phyloP scores from a whole-genome alignment of 1,140 invertebrate species.

The Drosophila virilis region DNA sequence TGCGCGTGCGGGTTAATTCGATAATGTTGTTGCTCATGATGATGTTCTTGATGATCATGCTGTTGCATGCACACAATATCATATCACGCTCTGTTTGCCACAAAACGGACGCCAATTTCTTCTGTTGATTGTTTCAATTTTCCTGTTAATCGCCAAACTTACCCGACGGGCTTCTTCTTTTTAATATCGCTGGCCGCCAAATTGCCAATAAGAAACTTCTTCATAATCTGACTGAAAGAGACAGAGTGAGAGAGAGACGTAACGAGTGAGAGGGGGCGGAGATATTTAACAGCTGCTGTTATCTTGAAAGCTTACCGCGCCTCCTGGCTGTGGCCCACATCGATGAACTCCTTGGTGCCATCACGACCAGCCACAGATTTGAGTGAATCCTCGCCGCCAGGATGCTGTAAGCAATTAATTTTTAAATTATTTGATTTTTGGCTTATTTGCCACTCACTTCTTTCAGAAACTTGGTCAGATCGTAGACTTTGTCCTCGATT shows the following conservation, averaged over 20 bases:
- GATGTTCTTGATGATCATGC: slow-evolving; percentile 5
- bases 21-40: background rate
- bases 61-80: background rate
- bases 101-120: background rate
- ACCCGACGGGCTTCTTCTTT: slow-evolving; percentile 61
- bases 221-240: slow-evolving; percentile 90
- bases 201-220: slow-evolving; percentile 94
- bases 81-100: slow-evolving; percentile 10
- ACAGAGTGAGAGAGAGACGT: background rate
- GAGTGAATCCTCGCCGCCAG: slow-evolving; percentile 93
- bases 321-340: slow-evolving; percentile 94
- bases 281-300: background rate
- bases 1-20: background rate
- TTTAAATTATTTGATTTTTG: too few relatives aligned
- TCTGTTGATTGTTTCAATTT: too few relatives aligned
- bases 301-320: slow-evolving; percentile 86
- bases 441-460: slow-evolving; percentile 85
- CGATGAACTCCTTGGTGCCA: slow-evolving; percentile 92
- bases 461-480: slow-evolving; percentile 87
- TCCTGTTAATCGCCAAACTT: slow-evolving; percentile 18
- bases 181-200: slow-evolving; percentile 80
- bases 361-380: slow-evolving; percentile 91
- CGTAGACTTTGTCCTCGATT: slow-evolving; percentile 88
- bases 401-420: slow-evolving; percentile 86
- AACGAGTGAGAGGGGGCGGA: background rate